Conservation (phyloP, 2,888 invertebrate genomes). For the Pristionchus entomophagus region DNA sequence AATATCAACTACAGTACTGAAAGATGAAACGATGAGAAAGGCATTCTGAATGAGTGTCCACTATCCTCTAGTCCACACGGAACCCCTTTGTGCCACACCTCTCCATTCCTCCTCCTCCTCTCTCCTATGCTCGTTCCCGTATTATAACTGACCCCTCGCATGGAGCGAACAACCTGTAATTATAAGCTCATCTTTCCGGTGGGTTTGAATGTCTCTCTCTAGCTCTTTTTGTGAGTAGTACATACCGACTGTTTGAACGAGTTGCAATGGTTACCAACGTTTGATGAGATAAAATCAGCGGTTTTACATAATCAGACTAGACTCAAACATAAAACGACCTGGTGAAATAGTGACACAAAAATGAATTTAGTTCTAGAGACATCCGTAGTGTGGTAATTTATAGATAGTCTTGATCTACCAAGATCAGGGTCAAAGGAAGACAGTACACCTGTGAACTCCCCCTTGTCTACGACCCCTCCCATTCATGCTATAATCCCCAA, state of each 20-base stretch:
- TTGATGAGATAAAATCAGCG: too few relatives aligned
- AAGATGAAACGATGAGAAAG: neutral
- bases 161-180: conserved; percentile 42
- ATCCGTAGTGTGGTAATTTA: too few relatives aligned
- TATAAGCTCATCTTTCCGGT: conserved; percentile 33
- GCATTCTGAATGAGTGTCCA: neutral
- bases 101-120: neutral
- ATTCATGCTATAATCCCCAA: conserved; percentile 15
- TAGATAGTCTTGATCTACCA: neutral
- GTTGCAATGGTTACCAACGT: neutral
- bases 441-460: conserved; percentile 12
- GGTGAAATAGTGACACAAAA: too few relatives aligned
- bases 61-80: neutral
- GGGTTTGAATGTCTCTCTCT: conserved; percentile 19
- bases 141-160: conserved; percentile 26
- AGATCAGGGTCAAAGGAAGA: neutral
- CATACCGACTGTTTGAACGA: neutral
- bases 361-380: too few relatives aligned
- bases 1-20: neutral
- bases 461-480: neutral
- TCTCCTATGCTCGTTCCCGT: too few relatives aligned
- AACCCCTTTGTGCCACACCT: conserved; percentile 13
- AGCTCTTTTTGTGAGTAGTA: conserved; percentile 19
- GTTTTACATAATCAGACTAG: too few relatives aligned
- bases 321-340: too few relatives aligned